Conservation (phyloP, 2,797 vertebrate species). For the Chrysocyon brachyurus region DNA sequence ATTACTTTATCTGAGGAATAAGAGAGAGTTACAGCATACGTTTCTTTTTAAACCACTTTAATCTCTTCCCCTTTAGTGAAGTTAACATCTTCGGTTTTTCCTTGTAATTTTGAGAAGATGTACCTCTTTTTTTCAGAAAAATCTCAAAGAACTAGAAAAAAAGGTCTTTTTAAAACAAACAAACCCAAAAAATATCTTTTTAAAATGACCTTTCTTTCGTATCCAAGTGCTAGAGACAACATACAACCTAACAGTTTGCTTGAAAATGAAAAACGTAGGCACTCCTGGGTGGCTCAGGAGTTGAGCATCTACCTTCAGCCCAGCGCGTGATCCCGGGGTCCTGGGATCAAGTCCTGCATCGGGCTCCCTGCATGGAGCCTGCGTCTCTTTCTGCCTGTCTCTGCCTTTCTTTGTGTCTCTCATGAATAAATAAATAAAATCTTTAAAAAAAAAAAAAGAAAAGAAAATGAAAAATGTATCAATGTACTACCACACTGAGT, state of each 20-base stretch:
- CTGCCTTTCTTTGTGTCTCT: too few species aligned
- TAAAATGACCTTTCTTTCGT: neutral
- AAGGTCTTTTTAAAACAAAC: slow-evolving; percentile 50
- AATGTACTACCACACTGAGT: slow-evolving; percentile 64
- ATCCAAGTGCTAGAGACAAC: slow-evolving; percentile 73
- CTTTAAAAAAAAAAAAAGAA: too few species aligned
- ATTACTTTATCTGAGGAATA: slow-evolving; percentile 46
- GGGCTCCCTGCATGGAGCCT: too few species aligned
- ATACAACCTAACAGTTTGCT: slow-evolving; percentile 57
- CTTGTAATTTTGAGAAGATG: slow-evolving; percentile 73
- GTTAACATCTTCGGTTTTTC: slow-evolving; percentile 64
- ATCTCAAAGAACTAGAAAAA: slow-evolving; percentile 70
- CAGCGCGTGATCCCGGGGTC: too few species aligned
- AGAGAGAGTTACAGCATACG: slow-evolving; percentile 58
- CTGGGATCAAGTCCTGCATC: too few species aligned
- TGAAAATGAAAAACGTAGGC: slow-evolving; percentile 67
- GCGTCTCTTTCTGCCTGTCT: too few species aligned
- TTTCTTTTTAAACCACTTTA: slow-evolving; percentile 22
- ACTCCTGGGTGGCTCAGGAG: too few species aligned
- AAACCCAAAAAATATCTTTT: slow-evolving; percentile 52
- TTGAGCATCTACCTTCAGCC: too few species aligned
- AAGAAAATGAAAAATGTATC: slow-evolving; percentile 12
- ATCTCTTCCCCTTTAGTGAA: slow-evolving; percentile 52
- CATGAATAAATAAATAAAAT: too few species aligned
- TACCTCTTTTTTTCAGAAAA: slow-evolving; percentile 64